A percentile compares a stretch with the other conserved stretches of the same genome.
These are phyloP conservation scores for Nycticebus coucang DNA, from an alignment of 2,113 vertebrate species.

Conservation along the genomic window DNA sequence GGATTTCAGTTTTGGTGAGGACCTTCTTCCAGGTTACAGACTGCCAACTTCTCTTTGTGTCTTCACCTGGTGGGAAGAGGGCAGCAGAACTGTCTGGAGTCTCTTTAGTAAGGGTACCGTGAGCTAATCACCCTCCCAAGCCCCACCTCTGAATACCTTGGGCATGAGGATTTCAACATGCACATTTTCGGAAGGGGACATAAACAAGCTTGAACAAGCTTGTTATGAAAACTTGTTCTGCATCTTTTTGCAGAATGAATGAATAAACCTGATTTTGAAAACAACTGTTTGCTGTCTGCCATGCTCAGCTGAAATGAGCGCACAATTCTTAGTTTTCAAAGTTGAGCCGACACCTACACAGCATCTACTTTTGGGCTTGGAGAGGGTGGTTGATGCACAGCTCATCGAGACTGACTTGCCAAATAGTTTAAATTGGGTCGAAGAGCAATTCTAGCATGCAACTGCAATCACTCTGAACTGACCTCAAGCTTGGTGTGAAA, in stretches of 20 bases:
- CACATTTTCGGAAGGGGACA: not conserved
- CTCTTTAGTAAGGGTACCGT: not conserved
- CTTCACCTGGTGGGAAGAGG: not conserved
- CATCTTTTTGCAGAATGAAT: not conserved
- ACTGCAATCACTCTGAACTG: not conserved
- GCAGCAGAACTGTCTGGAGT: not conserved
- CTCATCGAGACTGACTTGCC: slow-evolving; percentile 48
- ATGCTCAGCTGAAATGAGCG: slow-evolving; percentile 24
- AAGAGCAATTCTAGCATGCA: not conserved
- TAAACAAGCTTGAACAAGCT: not conserved
- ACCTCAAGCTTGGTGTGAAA: not conserved
- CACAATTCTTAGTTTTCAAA: slow-evolving; percentile 60
- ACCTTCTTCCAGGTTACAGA: not conserved
- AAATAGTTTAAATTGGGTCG: slow-evolving; percentile 28
- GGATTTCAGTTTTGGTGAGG: no score
- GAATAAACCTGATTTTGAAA: slow-evolving; percentile 59
- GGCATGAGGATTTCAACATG: not conserved
- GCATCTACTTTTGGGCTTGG: slow-evolving; percentile 68
- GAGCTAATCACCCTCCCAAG: not conserved
- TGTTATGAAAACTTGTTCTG: not conserved
- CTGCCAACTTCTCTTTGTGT: not conserved
- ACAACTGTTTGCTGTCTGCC: not conserved
- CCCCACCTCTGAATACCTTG: not conserved
- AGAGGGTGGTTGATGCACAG: slow-evolving; percentile 64
- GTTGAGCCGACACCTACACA: slow-evolving; percentile 65